Conservation (phyloP, 2,113 vertebrate genomes). For the Vimba vimba region DNA sequence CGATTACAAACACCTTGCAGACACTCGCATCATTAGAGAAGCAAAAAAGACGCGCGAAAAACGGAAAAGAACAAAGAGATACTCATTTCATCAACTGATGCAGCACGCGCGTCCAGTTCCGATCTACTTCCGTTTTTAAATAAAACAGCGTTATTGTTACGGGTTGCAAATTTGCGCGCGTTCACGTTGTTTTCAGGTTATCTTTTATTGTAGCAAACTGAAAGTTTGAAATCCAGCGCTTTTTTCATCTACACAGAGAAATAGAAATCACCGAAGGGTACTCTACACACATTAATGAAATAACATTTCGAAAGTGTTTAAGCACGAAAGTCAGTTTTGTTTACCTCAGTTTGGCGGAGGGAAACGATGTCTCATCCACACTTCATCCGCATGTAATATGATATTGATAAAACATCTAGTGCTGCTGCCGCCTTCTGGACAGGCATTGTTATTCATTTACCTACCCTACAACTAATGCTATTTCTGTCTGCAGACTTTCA, state of each 20-base stretch:
- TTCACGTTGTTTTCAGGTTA: not conserved
- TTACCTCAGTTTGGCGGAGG: not conserved
- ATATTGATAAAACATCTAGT: conserved; percentile 6
- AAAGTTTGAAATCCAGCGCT: not conserved
- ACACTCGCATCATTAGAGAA: not conserved
- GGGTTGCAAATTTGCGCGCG: not conserved
- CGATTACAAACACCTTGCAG: not conserved
- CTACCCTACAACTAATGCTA: not conserved
- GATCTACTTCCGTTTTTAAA: not conserved
- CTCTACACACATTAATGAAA: not conserved
- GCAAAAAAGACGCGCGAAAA: conserved; percentile 2
- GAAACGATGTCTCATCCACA: not conserved
- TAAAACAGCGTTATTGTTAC: not conserved
- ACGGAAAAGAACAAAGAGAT: conserved; percentile 26
- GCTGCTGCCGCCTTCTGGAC: not conserved
- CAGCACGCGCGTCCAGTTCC: not conserved
- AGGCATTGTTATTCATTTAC: not conserved
- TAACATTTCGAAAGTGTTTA: not conserved
- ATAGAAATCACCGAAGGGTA: not conserved
- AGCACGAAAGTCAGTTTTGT: not conserved
- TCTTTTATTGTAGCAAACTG: not conserved
- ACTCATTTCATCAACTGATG: not conserved
- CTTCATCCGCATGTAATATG: not conserved
- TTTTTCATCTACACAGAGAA: not conserved
- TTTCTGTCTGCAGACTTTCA: not conserved